Base-by-base conservation (phyloP, 92 coral and sea anemone genomes). In the Siderastrea radians region DNA sequence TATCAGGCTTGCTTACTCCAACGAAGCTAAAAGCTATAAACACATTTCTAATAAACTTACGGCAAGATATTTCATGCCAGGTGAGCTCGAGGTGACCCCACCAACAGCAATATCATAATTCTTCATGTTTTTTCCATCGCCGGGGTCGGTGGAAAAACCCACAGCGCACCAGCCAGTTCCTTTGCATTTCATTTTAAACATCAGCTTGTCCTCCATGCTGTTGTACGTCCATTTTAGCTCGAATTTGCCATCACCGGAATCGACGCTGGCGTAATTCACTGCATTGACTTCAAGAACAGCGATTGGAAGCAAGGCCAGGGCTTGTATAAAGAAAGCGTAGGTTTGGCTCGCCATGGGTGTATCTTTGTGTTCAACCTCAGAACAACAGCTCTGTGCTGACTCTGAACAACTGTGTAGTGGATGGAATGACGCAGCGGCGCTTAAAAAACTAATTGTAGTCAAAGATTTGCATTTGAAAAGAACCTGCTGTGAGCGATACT, bases 201-300 rank as follows among this genome's bases (percentile, higher is more conserved):
- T 17, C 48, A 82, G 55, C 58, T 51, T 66, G 57, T 49, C 10
- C 54, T 61, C 38, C 48, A 3, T 54, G 52, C 19, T n/a, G 70
- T 47, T 68, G 47, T 82, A 82, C 12, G 77, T 50, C 86, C 86
- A 82, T 17, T 57, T 46, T 12, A 82, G 65, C 77, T 69, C 57
- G 57, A 57, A 70, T 3, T 9, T 11, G 17, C 48, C 59, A 49
- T 82, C 70, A 11, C 13, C 44, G 11, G 86, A 82, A 0, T 7
- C 9, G 43, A 80, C 49, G 19, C 14, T 52, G 15, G n/a, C 61
- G 78, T 74, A 74, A 3, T 53, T 52, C 63, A 74, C 15, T 47
- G 62, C 80, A 55, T 58, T 13, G 45, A 15, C 60, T 57, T 52
- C 51, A 4, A 3, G 7, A n/a, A 26, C 15, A 43, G 47, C 86